Evolutionary conservation across 2,888 invertebrate species (phyloP).

Genomic region (Clanis bilineata): DNA sequence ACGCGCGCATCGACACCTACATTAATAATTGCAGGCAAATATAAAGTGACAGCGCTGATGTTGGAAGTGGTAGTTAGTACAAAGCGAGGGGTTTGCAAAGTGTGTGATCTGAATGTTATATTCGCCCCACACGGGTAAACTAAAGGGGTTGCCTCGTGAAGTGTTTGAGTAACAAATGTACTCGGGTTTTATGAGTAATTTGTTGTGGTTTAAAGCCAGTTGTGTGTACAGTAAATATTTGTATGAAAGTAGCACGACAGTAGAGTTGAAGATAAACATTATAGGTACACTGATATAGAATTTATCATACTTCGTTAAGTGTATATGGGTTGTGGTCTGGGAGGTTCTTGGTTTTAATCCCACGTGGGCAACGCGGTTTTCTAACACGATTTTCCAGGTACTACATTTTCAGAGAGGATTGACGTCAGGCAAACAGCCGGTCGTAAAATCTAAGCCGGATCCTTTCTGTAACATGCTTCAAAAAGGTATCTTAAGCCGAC

Average conservation of each 20-base stretch:
- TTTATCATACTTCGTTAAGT: too few relatives aligned
- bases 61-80: slow-evolving; percentile 72
- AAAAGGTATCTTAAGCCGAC: too few relatives aligned
- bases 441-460: too few relatives aligned
- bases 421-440: too few relatives aligned
- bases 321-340: too few relatives aligned
- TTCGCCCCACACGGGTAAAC: slow-evolving; percentile 36
- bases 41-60: slow-evolving; percentile 72
- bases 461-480: too few relatives aligned
- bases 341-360: too few relatives aligned
- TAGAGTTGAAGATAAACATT: background rate
- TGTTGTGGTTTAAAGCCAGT: background rate
- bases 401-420: too few relatives aligned
- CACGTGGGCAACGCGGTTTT: too few relatives aligned
- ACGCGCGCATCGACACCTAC: slow-evolving; percentile 50
- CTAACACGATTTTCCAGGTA: too few relatives aligned
- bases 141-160: slow-evolving; percentile 5
- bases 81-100: slow-evolving; percentile 55
- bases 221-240: background rate
- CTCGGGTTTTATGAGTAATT: slow-evolving; percentile 1
- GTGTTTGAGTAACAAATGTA: background rate
- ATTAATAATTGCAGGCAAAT: slow-evolving; percentile 75
- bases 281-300: too few relatives aligned
- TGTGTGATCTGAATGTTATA: slow-evolving; percentile 75
- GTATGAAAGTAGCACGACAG: background rate